Conservation (phyloP, 2,113 vertebrate genomes). For the Osmerus mordax region DNA sequence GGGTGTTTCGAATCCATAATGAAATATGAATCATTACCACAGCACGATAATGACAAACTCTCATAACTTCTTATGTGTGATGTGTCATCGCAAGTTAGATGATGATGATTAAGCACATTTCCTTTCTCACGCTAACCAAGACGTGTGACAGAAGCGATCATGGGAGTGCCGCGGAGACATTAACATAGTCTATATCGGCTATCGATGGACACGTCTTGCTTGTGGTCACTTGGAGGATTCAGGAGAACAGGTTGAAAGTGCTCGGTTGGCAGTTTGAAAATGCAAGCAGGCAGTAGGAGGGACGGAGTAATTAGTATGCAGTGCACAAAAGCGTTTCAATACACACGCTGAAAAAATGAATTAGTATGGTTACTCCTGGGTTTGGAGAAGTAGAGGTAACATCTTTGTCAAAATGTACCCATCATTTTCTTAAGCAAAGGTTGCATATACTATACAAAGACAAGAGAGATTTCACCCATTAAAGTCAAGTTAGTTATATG, state of each 20-base stretch:
- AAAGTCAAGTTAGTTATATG: neutral
- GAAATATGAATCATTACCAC: too few species aligned
- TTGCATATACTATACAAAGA: neutral
- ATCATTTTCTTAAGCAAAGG: neutral
- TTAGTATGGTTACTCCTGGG: too few species aligned
- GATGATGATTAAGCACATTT: slow-evolving; percentile 35
- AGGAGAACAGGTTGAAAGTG: slow-evolving; percentile 20
- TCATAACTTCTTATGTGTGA: too few species aligned
- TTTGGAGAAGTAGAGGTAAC: too few species aligned
- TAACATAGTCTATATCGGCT: slow-evolving; percentile 38
- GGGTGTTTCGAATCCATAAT: too few species aligned
- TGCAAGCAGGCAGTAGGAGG: slow-evolving; percentile 3
- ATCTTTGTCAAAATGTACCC: too few species aligned
- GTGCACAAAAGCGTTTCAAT: neutral
- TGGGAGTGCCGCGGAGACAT: slow-evolving; percentile 15
- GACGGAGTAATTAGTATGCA: slow-evolving; percentile 17
- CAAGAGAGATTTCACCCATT: neutral
- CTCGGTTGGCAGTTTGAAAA: slow-evolving; percentile 28
- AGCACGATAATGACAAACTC: too few species aligned
- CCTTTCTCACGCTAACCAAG: slow-evolving; percentile 23
- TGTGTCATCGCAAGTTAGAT: neutral
- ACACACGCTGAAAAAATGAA: too few species aligned
- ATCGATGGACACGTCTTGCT: slow-evolving; percentile 32
- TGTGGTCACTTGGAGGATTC: slow-evolving; percentile 15
- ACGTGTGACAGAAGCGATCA: slow-evolving; percentile 18